Percentiles rank a stretch among this genome's conserved stretches.
Evolutionary conservation across 2,113 vertebrate genomes (phyloP).

Genomic region (Caloenas nicobarica): DNA sequence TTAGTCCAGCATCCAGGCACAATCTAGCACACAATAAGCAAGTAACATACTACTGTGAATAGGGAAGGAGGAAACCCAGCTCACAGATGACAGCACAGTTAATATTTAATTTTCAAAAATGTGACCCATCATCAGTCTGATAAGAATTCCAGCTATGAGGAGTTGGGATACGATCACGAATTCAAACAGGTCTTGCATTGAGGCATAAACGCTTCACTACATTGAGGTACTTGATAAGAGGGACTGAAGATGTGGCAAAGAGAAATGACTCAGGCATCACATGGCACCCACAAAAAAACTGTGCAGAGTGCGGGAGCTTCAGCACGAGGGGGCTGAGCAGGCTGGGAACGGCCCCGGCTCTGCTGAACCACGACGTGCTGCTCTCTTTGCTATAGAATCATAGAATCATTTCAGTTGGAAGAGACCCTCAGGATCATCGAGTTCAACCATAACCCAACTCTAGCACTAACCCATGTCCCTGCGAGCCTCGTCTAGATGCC

Average conservation of each 20-base stretch:
- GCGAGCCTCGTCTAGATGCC: too few species aligned
- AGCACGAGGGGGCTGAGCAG: background rate
- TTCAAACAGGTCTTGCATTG: rapidly evolving
- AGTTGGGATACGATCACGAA: background rate
- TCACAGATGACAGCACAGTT: background rate
- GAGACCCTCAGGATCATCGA: too few species aligned
- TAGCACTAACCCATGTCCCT: too few species aligned
- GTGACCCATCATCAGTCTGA: background rate
- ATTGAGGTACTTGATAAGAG: background rate
- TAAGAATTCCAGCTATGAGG: background rate
- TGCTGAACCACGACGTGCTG: too few species aligned
- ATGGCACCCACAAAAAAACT: background rate
- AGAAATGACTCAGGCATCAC: background rate
- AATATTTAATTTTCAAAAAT: background rate
- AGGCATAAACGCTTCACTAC: background rate
- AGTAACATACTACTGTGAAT: background rate
- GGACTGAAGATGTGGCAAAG: background rate
- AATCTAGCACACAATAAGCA: background rate
- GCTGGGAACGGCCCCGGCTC: background rate
- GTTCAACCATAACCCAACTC: too few species aligned
- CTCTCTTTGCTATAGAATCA: too few species aligned
- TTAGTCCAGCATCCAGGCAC: background rate
- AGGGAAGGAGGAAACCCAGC: background rate
- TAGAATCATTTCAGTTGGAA: too few species aligned
- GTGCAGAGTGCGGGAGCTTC: background rate